These are phyloP conservation scores for Acanthoscelides obtectus DNA, from an alignment of 2,888 invertebrate genomes.

Conservation along the genomic window DNA sequence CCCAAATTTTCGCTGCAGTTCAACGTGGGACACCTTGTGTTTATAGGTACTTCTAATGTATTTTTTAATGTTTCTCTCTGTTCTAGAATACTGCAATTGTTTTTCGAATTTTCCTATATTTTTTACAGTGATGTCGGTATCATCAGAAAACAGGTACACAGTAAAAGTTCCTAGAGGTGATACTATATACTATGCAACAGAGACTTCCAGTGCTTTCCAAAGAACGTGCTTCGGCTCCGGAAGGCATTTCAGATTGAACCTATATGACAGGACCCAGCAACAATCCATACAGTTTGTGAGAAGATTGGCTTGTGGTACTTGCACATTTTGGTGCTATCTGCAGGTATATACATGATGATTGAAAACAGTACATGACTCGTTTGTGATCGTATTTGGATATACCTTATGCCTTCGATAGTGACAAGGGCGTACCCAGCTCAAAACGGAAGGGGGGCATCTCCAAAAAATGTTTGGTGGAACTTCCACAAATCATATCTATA, in stretches of 20 bases:
- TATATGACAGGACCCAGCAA: conserved; percentile 78
- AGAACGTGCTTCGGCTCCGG: conserved; percentile 68
- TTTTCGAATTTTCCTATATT: too few relatives aligned
- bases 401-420: too few relatives aligned
- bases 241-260: conserved; percentile 71
- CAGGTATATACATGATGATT: conserved; percentile 50
- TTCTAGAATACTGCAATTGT: too few relatives aligned
- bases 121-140: conserved; percentile 27
- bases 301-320: conserved; percentile 64
- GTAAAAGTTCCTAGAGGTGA: conserved; percentile 69
- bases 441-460: too few relatives aligned
- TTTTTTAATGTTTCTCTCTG: too few relatives aligned
- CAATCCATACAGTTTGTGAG: conserved; percentile 73
- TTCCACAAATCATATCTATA: too few relatives aligned
- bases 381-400: too few relatives aligned
- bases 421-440: too few relatives aligned
- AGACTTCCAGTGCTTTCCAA: conserved; percentile 58
- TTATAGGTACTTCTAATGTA: too few relatives aligned
- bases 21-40: too few relatives aligned
- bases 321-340: conserved; percentile 64
- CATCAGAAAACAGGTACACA: conserved; percentile 69
- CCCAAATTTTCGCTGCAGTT: too few relatives aligned
- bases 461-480: too few relatives aligned
- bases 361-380: not conserved
- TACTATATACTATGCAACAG: conserved; percentile 69